These are phyloP conservation scores for Criorhina ranunculi DNA, from an alignment of 2,888 invertebrate genomes.

Conservation along the genomic window DNA sequence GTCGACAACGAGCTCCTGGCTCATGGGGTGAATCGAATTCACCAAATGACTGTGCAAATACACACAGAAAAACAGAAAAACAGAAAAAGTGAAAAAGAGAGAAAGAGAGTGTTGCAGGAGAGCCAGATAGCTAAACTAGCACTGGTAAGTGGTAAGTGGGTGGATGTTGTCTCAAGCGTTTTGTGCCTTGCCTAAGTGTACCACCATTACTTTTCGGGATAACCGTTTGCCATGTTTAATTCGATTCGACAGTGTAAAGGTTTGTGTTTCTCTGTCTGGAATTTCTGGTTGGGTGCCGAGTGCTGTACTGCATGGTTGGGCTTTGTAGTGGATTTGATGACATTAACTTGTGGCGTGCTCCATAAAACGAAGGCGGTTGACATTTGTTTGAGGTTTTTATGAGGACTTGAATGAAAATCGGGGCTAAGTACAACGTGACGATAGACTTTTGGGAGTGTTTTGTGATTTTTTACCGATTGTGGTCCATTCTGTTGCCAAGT, in stretches of 20 bases:
- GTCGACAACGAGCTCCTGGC: not conserved
- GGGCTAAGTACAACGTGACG: too few species aligned
- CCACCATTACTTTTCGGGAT: constrained; percentile 70
- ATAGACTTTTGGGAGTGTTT: too few species aligned
- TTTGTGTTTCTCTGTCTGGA: constrained; percentile 64
- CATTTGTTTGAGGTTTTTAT: too few species aligned
- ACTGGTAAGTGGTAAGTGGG: constrained; percentile 67
- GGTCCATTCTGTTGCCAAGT: too few species aligned
- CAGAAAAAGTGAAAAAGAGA: too few species aligned
- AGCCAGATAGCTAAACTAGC: constrained; percentile 64
- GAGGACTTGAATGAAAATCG: too few species aligned
- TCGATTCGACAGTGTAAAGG: constrained; percentile 72
- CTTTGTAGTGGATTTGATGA: constrained; percentile 21
- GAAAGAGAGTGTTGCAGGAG: constrained; percentile 10
- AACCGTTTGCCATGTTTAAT: constrained; percentile 74
- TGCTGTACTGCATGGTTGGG: constrained; percentile 43
- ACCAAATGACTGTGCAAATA: constrained; percentile 75
- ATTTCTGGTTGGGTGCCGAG: constrained; percentile 53
- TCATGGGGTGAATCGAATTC: constrained; percentile 41
- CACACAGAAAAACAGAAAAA: too few species aligned
- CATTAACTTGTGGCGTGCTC: too few species aligned
- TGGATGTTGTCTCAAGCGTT: constrained; percentile 73
- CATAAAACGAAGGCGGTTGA: too few species aligned
- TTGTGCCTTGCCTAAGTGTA: constrained; percentile 56
- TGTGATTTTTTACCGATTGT: too few species aligned